Percentiles rank a stretch among this genome's conserved stretches.
phyloP scores from a whole-genome alignment of 2,113 vertebrate genomes.

The Amphilophus citrinellus region DNA sequence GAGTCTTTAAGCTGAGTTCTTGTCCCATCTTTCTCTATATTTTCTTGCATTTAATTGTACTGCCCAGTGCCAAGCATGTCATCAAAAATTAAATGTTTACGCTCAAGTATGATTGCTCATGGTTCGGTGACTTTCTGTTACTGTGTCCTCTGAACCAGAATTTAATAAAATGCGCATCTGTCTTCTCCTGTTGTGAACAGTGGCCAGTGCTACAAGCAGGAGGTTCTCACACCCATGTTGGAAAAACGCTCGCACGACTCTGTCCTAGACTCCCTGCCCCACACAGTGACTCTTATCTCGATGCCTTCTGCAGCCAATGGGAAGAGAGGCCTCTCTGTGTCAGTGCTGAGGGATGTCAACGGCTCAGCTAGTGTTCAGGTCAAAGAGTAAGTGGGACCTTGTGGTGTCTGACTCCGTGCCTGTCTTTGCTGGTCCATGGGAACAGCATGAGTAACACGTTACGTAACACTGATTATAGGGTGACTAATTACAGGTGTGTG shows the following conservation, averaged over 20 bases:
- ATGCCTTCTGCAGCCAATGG: conserved; percentile 92
- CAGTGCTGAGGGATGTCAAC: conserved; percentile 85
- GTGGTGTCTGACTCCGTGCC: neutral
- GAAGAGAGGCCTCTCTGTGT: conserved; percentile 91
- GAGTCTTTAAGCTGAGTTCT: neutral
- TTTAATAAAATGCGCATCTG: neutral
- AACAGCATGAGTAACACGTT: conserved; percentile 46
- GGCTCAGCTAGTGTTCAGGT: conserved; percentile 90
- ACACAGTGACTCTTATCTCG: conserved; percentile 93
- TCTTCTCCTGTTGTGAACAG: conserved; percentile 69
- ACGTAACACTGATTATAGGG: conserved; percentile 51
- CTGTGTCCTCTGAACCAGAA: neutral
- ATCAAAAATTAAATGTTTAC: conserved; percentile 1
- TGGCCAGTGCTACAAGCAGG: conserved; percentile 95
- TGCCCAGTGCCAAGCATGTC: neutral
- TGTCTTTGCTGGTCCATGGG: neutral
- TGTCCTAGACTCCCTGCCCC: conserved; percentile 88
- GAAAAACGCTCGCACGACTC: conserved; percentile 91
- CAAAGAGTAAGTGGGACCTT: conserved; percentile 90
- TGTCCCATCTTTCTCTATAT: neutral
- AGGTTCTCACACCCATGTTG: conserved; percentile 92
- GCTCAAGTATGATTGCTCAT: neutral
- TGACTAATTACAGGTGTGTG: conserved; percentile 18
- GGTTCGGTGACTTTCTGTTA: neutral
- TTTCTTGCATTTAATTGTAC: neutral